These are phyloP conservation scores for Galerucella pusilla DNA, from an alignment of 2,888 invertebrate genomes.

Conservation along the genomic window DNA sequence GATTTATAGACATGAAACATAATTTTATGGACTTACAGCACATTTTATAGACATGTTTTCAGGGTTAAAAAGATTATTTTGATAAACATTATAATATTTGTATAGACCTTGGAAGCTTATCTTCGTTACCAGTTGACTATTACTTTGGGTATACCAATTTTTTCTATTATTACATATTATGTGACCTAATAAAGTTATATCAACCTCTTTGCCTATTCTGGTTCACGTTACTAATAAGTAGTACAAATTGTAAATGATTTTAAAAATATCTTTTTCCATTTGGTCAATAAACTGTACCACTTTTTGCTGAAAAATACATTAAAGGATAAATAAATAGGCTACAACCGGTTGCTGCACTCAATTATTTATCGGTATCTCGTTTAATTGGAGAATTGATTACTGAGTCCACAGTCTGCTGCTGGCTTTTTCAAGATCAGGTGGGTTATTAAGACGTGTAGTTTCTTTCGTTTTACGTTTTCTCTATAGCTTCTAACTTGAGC, in stretches of 20 bases:
- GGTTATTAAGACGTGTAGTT: conserved; percentile 24
- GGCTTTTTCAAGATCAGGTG: conserved; percentile 17
- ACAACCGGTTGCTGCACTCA: conserved; percentile 14
- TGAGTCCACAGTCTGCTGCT: conserved; percentile 19
- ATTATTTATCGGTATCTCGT: conserved; percentile 24
- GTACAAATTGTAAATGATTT: not conserved
- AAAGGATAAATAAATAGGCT: conserved; percentile 26
- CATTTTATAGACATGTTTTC: too few species aligned
- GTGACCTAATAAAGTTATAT: too few species aligned
- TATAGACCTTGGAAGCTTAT: too few species aligned
- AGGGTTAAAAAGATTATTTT: too few species aligned
- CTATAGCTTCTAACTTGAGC: not conserved
- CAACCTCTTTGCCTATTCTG: too few species aligned
- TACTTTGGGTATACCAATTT: too few species aligned
- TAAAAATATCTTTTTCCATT: not conserved
- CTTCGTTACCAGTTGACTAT: too few species aligned
- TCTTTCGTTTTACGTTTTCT: not conserved
- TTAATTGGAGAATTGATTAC: conserved; percentile 29
- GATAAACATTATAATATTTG: too few species aligned
- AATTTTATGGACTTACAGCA: too few species aligned
- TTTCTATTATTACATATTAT: too few species aligned
- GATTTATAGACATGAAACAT: too few species aligned
- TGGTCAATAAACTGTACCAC: not conserved
- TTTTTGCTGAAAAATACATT: conserved; percentile 18
- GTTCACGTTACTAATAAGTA: not conserved